These are phyloP conservation scores for Unio pictorum DNA, from an alignment of 2,888 invertebrate genomes.

Conservation along the genomic window DNA sequence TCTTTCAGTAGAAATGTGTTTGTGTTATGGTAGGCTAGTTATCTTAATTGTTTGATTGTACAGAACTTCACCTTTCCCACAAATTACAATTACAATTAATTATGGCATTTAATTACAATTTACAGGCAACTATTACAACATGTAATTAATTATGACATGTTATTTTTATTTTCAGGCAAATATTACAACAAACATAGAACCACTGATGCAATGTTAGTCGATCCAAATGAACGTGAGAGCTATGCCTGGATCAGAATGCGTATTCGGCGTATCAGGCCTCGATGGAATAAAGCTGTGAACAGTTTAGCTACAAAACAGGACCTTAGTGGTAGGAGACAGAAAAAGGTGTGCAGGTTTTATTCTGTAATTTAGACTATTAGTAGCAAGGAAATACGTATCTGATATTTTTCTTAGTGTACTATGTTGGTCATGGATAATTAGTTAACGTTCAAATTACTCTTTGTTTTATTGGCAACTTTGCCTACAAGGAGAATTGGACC, in stretches of 20 bases:
- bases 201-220: constrained; percentile 65
- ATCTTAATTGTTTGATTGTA: no score
- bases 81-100: no score
- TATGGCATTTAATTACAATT: no score
- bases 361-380: no score
- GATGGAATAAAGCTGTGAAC: constrained; percentile 62
- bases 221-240: constrained; percentile 68
- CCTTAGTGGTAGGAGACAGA: constrained; percentile 51
- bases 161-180: constrained; percentile 48
- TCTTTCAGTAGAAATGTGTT: no score
- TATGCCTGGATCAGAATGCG: constrained; percentile 71
- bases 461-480: no score
- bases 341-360: constrained; percentile 45
- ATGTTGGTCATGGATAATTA: not conserved
- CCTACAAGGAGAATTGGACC: no score
- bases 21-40: no score
- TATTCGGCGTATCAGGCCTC: constrained; percentile 68
- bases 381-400: not conserved
- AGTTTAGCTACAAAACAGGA: constrained; percentile 54
- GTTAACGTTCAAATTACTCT: not conserved
- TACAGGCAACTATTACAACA: no score
- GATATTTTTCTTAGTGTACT: not conserved
- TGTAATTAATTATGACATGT: no score
- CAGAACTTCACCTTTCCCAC: no score
- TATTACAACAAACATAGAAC: constrained; percentile 53